Evolutionary conservation across 2,113 vertebrate genomes (phyloP), one percentile per base, ranked within the genome.

Genomic region (Xiphorhynchus elegans): DNA sequence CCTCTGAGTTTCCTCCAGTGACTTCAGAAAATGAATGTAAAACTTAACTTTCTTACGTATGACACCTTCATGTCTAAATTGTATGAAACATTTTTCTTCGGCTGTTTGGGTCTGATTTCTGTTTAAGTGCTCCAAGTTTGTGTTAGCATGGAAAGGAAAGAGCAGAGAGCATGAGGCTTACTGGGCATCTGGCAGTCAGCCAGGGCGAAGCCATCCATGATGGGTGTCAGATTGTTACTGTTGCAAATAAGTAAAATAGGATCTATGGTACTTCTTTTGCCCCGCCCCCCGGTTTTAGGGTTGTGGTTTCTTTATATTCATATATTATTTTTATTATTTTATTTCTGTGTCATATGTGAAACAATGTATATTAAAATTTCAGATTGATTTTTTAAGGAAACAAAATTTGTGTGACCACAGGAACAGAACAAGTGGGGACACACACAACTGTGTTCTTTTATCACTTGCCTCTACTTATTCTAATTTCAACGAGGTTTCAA

Each of bases 121-220:
- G 3, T 33, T 69, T 62, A 87, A 37, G 24, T 78, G 37, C 29
- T 39, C 2, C 49, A 47, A 33, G 6, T 79, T 86, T 49, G 33
- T 49, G 20, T 50, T 55, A 46, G 35, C 2, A 0, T 62, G 25
- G 23, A 44, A 79, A 29, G 6, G n/a, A 55, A 75, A 37, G 31
- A 24, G 17, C 0, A 9, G 26, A 66, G 20, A 42, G 26, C 1
- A 2, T 1, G 3, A 73, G 15, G 15, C 18, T 63, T 50, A 17
- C 11, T 70, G 44, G 9, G 12, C 46, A 33, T 35, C 46, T 87
- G 20, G 40, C 50, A 50, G 55, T 35, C n/a, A 72, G 44, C 26
- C 11, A 42, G 42, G 15, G 47, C 55, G 19, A 78, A 55, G 16
- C 40, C 35, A 35, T n/a, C n/a, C n/a, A n/a, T n/a, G n/a, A 1